Base-by-base conservation (phyloP, 2,113 vertebrate species). In the Nyctereutes procyonoides region DNA sequence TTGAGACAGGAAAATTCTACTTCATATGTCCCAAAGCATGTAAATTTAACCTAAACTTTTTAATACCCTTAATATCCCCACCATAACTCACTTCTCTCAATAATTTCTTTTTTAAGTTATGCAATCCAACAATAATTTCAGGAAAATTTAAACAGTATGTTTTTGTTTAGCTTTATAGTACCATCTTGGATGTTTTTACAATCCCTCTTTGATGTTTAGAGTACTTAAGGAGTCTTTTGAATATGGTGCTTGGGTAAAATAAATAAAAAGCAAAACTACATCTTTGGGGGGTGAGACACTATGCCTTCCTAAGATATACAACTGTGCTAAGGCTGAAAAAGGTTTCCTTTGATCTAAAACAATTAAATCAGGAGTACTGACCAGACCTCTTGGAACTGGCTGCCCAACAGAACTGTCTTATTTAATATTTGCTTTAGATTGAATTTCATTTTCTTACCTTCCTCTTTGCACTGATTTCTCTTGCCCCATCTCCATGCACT, bases 351-450 rank as follows among this genome's bases (percentile, higher is more conserved):
- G 91, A 92, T 92, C n/a, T 35, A n/a, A 88, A 84, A 69, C 63
- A 93, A 63, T 58, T 86, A 80, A 84, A 56, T 86, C 89, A 73
- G 85, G 65, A 24, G 4, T 10, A 83, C 81, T 60, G 60, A 65
- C 32, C 26, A 88, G 26, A 92, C 10, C 32, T 93, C 38, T 77
- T 65, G 11, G 67, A 85, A 86, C 89, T 28, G 35, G 32, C 89
- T 60, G 20, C 15, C n/a, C 67, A 35, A 17, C 12, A 71, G 67
- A 92, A 60, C 1, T 2, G 1, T 28, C 56, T 65, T 89, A 63
- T 93, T 88, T 88, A 35, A 16, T 85, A 55, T 88, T 96, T 96
- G 95, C 88, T 97, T 97, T 87, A 88, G 74, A 71, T 95, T 95
- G 16, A 3, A 4, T 96, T 96, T 96, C 58, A 38, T 84, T 92